Evolutionary conservation across 2,888 invertebrate species (phyloP).

Genomic region (Phyto melanocephala): DNA sequence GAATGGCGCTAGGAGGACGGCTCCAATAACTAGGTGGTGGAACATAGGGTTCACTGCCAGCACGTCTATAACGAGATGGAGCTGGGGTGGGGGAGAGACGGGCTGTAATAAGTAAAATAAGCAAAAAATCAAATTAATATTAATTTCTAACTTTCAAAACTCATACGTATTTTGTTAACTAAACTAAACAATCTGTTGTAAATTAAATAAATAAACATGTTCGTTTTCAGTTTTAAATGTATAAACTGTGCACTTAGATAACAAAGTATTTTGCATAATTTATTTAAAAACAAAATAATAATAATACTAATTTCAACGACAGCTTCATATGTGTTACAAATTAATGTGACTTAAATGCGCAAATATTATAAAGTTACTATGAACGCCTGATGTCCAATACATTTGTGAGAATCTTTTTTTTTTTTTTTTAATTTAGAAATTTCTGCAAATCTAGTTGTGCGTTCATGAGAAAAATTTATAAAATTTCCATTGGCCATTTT

Average conservation of each 20-base stretch:
- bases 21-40: conserved; percentile 74
- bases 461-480: background rate
- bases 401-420: background rate
- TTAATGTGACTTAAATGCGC: background rate
- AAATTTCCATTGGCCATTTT: background rate
- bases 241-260: background rate
- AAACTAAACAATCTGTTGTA: no score
- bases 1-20: conserved; percentile 69
- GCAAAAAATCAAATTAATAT: background rate
- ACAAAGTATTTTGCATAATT: conserved; percentile 25
- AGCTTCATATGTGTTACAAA: background rate
- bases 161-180: no score
- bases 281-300: background rate
- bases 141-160: no score
- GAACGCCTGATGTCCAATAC: background rate
- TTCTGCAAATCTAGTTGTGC: background rate
- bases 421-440: no score
- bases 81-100: conserved; percentile 72
- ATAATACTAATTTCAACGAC: background rate
- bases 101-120: conserved; percentile 66
- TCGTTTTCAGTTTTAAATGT: no score
- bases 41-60: conserved; percentile 77
- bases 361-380: background rate
- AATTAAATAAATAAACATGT: no score
- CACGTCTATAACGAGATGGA: conserved; percentile 72